phyloP scores from a whole-genome alignment of 2,113 vertebrate genomes.

The Camarhynchus parvulus region DNA sequence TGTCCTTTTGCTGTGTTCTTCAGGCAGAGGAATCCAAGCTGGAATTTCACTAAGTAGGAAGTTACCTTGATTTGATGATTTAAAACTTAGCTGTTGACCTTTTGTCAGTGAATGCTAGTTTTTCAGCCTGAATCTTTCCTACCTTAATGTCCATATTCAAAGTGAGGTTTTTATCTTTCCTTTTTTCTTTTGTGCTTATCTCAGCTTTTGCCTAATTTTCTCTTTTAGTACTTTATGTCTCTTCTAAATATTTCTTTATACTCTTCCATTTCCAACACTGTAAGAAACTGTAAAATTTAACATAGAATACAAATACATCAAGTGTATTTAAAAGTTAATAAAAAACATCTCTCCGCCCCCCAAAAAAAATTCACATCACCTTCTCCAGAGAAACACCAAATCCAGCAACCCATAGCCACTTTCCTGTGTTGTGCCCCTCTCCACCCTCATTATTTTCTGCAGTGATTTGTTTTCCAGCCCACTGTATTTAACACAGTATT shows the following conservation, averaged over 20 bases:
- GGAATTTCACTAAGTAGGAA: background rate
- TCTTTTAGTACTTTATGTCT: background rate
- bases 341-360: fast-evolving
- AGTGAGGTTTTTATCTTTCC: background rate
- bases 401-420: background rate
- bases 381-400: background rate
- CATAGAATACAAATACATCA: background rate
- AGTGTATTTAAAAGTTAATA: background rate
- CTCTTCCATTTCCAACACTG: background rate
- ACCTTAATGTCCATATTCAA: fast-evolving
- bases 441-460: background rate
- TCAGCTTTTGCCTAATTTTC: background rate
- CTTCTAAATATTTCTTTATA: background rate
- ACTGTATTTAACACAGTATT: background rate
- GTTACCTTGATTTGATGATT: background rate
- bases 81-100: background rate
- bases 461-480: background rate
- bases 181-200: background rate
- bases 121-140: background rate
- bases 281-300: background rate
- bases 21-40: background rate
- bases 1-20: background rate
- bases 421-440: background rate
- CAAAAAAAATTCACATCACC: background rate
- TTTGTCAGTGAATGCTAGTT: background rate